These are phyloP conservation scores for Tromatobia lineatoria DNA, from an alignment of 2,888 invertebrate genomes.

Conservation along the genomic window DNA sequence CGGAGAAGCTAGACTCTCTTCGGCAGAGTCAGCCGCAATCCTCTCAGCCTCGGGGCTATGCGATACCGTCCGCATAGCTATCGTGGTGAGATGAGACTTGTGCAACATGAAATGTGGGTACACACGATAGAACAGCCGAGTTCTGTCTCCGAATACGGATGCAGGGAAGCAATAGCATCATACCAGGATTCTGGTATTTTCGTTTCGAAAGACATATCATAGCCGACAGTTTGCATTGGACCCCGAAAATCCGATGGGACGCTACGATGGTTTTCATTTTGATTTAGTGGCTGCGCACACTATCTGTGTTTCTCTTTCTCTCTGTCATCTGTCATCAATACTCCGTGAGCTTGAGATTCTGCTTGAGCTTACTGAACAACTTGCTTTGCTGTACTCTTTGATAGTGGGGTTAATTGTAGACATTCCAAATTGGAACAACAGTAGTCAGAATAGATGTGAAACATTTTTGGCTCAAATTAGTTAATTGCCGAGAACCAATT, in stretches of 20 bases:
- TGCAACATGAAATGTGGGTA: slow-evolving; percentile 37
- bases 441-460: too few relatives aligned
- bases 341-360: too few relatives aligned
- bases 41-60: slow-evolving; percentile 38
- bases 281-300: background rate
- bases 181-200: background rate
- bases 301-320: background rate
- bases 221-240: slow-evolving; percentile 24
- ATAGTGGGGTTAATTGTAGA: too few relatives aligned
- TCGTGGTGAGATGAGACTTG: slow-evolving; percentile 36
- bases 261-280: background rate
- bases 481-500: too few relatives aligned
- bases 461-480: too few relatives aligned
- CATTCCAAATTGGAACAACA: too few relatives aligned
- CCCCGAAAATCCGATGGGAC: slow-evolving; percentile 26
- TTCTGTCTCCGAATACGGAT: background rate
- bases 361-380: too few relatives aligned
- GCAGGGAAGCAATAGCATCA: slow-evolving; percentile 8
- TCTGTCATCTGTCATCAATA: too few relatives aligned
- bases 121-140: slow-evolving; percentile 19
- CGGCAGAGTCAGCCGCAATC: slow-evolving; percentile 30
- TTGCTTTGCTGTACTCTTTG: background rate
- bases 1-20: background rate
- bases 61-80: slow-evolving; percentile 28
- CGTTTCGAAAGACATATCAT: slow-evolving; percentile 36